These are phyloP conservation scores for Chymomyza procnemis DNA, from an alignment of 2,888 invertebrate species.

Conservation along the genomic window DNA sequence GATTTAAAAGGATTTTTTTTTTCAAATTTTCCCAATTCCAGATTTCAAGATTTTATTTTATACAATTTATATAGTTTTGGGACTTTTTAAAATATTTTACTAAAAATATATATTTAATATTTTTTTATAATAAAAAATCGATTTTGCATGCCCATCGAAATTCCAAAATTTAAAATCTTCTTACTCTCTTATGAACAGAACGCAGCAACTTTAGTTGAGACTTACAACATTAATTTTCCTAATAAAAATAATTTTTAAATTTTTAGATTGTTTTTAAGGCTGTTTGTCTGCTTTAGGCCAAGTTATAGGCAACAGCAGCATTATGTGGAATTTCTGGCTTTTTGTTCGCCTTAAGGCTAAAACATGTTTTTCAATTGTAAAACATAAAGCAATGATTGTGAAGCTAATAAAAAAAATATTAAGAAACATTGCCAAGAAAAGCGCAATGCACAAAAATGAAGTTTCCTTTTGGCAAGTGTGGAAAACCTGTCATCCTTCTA, in stretches of 20 bases:
- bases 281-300: background rate
- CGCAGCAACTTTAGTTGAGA: background rate
- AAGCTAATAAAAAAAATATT: conserved; percentile 12
- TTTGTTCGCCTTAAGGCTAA: conserved; percentile 49
- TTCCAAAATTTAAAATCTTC: no score
- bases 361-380: conserved; percentile 40
- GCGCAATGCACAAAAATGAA: conserved; percentile 24
- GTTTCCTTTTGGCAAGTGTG: conserved; percentile 19
- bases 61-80: no score
- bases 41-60: no score
- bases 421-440: conserved; percentile 11
- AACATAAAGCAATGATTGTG: conserved; percentile 23
- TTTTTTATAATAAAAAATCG: no score
- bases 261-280: background rate
- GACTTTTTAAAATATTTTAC: no score
- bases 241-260: background rate
- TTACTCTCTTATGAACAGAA: no score
- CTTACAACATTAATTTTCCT: background rate
- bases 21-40: no score
- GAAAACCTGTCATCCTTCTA: conserved; percentile 62
- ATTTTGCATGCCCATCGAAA: no score
- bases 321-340: background rate
- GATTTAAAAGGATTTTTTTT: no score
- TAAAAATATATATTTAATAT: no score
- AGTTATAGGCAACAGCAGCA: background rate